Evolutionary conservation across 2,888 invertebrate species (phyloP).

Genomic region (Synanthedon tipuliformis): DNA sequence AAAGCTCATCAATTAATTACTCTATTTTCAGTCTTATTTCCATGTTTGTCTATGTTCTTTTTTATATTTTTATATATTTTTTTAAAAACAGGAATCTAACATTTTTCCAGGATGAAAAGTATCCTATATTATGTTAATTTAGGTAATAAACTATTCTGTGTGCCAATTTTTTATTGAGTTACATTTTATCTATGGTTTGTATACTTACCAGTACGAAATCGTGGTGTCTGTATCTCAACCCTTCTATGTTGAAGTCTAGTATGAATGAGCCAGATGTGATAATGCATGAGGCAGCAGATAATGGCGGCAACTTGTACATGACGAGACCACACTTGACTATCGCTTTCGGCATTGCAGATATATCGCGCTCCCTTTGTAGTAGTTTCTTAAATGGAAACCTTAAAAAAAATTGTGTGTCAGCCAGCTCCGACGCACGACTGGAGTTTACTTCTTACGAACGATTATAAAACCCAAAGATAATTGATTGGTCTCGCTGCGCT

Average conservation of each 20-base stretch:
- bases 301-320: conserved; percentile 58
- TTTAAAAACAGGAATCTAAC: too few relatives aligned
- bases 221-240: conserved; percentile 51
- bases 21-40: neutral
- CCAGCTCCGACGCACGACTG: too few relatives aligned
- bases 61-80: too few relatives aligned
- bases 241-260: conserved; percentile 59
- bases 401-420: too few relatives aligned
- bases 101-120: too few relatives aligned
- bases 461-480: too few relatives aligned
- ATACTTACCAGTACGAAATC: conserved; percentile 46
- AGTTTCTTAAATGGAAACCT: conserved; percentile 60
- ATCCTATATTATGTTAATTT: too few relatives aligned
- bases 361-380: conserved; percentile 41
- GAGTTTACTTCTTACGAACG: too few relatives aligned
- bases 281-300: conserved; percentile 53
- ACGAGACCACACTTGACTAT: conserved; percentile 59
- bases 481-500: too few relatives aligned
- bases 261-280: conserved; percentile 60
- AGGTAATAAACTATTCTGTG: neutral
- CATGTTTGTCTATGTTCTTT: too few relatives aligned
- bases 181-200: neutral
- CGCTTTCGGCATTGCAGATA: conserved; percentile 46
- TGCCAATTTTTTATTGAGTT: neutral
- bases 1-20: neutral